Evolutionary conservation across 2,888 invertebrate genomes (phyloP), one percentile per base, ranked within the genome.

Genomic region (Adelognathus sp.): DNA sequence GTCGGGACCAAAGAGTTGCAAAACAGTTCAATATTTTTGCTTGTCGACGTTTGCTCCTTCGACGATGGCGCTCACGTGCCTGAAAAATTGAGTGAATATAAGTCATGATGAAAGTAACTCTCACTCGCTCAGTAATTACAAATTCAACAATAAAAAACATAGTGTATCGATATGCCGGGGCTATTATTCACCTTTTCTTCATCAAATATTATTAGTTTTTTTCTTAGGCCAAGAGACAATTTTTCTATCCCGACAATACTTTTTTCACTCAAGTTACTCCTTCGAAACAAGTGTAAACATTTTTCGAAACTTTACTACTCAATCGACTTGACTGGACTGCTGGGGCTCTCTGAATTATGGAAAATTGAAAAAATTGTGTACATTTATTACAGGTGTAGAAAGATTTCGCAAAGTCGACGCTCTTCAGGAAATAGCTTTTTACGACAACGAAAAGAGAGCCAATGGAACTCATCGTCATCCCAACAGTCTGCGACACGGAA

Each of bases 11-110:
- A 72, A 33, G 81, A 77, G 27, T 61, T 88, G 54, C 46, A 79
- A 7, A 80, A 52, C n/a, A 82, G 86, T 67, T 73, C 82, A 7
- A 81, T 83, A 0, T 76, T 46, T 29, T 84, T 88, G 54, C 14
- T 18, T 7, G 54, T 86, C 1, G 52, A 80, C 18, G 21, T 83
- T 9, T 87, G 85, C 18, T 83, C 83, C 3, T 67, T 27, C 44
- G 88, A 88, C 54, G 56, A 79, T 2, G 89, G 89, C 7, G 27
- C 18, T 52, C 67, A 78, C 36, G 84, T 71, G 4, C 88, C 88
- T 0, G 70, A 77, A 0, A 56, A 31, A 21, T 44, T 90, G 6
- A 63, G 90, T 88, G 66, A 83, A 85, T 83, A 39, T 60, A n/a
- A n/a, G n/a, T 16, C 24, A n/a, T n/a, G 27, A 70, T 14, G 3